A percentile compares a stretch with the other conserved stretches of the same genome.
phyloP scores from a whole-genome alignment of 2,113 vertebrate genomes.

The Panthera leo region DNA sequence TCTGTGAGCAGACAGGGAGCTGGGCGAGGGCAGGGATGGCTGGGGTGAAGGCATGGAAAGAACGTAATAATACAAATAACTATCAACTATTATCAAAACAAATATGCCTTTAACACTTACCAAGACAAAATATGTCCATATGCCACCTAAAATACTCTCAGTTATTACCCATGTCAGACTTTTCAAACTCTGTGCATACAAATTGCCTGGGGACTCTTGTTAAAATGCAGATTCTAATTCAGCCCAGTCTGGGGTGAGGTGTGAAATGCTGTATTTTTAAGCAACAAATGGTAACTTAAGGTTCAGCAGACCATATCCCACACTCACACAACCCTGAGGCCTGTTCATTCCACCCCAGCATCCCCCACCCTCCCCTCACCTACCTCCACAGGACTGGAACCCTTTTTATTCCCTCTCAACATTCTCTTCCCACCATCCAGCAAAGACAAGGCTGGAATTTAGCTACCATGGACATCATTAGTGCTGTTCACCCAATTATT shows the following conservation, averaged over 20 bases:
- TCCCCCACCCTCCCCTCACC: no score
- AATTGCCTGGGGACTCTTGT: not conserved
- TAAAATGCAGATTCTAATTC: slow-evolving; percentile 32
- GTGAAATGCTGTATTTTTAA: not conserved
- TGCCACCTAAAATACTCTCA: not conserved
- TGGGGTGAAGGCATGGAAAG: not conserved
- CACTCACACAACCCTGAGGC: not conserved
- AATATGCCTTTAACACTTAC: not conserved
- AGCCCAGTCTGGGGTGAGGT: not conserved
- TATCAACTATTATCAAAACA: not conserved
- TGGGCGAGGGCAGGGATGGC: not conserved
- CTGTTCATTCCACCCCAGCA: not conserved
- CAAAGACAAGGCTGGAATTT: not conserved
- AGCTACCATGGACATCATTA: not conserved
- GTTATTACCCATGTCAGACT: not conserved
- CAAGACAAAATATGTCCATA: not conserved
- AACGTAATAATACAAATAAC: not conserved
- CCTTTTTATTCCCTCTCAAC: not conserved
- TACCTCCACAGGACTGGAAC: not conserved
- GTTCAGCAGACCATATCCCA: not conserved
- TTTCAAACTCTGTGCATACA: not conserved
- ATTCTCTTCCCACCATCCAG: not conserved
- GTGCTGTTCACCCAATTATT: not conserved
- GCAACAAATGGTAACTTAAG: not conserved
- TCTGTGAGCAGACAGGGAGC: not conserved